Base-by-base conservation (phyloP, 1,140 invertebrate genomes). In the Drosophila equinoxialis region DNA sequence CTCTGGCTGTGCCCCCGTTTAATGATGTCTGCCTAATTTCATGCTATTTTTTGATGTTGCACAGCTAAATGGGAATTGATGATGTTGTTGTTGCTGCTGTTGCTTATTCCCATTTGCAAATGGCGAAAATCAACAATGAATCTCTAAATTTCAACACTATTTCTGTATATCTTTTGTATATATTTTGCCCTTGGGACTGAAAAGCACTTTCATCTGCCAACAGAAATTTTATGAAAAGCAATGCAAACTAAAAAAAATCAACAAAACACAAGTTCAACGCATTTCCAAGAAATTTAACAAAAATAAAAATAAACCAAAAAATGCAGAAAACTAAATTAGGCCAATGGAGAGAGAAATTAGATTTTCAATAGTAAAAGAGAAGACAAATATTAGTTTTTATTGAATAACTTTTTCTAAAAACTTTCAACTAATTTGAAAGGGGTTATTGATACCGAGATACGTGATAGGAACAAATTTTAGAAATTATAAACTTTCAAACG, bases 11-110 rank as follows among this genome's bases (percentile, higher is more conserved):
- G 65, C 62, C 55, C 55, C 14, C 55, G 26, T 63, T 79, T 87
- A 77, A 89, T 79, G 80, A 42, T 23, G 65, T 51, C 73, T 58
- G 79, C 83, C 83, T 87, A 87, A 87, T 83, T 83, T 83, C 67
- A 83, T 81, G 79, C 73, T 63, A 80, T 77, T 77, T 77, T 70
- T 66, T 60, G 42, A 48, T 63, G 42, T 45, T 51, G 61, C 10
- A 45, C 41, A 48, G 45, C 26, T 13, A 48, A 63, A 33, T 63
- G 42, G n/a, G 11, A 63, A 51, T 30, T 60, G 48, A 37, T 68
- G 73, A 51, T 68, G 71, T 62, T 51, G 45, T 20, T 51, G 30
- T 30, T 30, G 30, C 0, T 30, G 30, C 26, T 26, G 26, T 30
- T 30, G 30, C 30, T 30, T 48, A 48, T 48, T 48, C 45, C 45